phyloP scores from a whole-genome alignment of 2,113 vertebrate species.

The Ranitomeya variabilis region DNA sequence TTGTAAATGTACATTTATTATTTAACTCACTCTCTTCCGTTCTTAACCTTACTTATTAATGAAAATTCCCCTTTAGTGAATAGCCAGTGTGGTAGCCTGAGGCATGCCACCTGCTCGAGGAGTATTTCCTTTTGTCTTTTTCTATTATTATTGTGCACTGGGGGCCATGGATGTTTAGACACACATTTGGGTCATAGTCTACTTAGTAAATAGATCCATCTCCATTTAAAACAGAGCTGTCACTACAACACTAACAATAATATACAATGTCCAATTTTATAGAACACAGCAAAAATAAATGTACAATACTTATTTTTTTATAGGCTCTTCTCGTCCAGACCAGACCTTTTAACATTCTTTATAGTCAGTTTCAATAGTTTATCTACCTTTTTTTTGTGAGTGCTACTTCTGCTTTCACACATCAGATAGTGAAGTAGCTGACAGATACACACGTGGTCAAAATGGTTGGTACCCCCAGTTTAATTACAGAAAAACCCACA shows the following conservation, averaged over 20 bases:
- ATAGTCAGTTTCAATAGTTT: too few species aligned
- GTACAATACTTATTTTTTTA: too few species aligned
- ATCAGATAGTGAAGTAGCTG: too few species aligned
- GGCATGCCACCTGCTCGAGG: conserved; percentile 4
- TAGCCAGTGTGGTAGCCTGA: conserved; percentile 2
- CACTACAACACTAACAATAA: neutral
- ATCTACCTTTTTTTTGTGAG: too few species aligned
- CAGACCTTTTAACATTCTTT: too few species aligned
- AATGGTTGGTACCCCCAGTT: too few species aligned
- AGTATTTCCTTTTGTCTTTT: conserved; percentile 1
- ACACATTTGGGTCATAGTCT: neutral
- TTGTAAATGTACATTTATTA: conserved; percentile 27
- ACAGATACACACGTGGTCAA: too few species aligned
- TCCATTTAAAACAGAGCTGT: neutral
- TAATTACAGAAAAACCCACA: too few species aligned
- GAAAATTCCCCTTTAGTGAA: conserved; percentile 1
- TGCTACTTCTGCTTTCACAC: too few species aligned
- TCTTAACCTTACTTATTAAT: conserved; percentile 36
- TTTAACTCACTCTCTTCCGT: neutral
- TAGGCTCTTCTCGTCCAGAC: too few species aligned
- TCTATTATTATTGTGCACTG: neutral
- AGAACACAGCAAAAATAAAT: neutral
- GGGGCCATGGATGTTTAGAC: conserved; percentile 21
- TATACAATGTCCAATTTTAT: neutral
- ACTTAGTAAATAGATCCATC: neutral